Percentiles rank a stretch among this genome's conserved stretches.
phyloP scores from a whole-genome alignment of 2,888 invertebrate genomes.

The Agonopterix heracliana region DNA sequence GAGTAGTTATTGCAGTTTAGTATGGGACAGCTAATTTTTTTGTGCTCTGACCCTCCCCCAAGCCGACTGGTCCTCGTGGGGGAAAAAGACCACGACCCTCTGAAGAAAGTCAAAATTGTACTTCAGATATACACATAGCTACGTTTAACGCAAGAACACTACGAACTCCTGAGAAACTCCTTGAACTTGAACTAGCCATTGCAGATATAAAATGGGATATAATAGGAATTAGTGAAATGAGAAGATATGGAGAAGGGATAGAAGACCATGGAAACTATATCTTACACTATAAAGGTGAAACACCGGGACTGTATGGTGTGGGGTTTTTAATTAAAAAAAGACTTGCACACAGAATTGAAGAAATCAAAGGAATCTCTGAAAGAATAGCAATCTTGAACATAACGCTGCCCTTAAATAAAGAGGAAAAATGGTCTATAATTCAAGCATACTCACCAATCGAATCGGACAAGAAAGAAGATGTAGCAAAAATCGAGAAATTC shows the following conservation, averaged over 20 bases:
- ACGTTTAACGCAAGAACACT: conserved; percentile 16
- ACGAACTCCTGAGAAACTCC: conserved; percentile 12
- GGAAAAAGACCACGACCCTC: conserved; percentile 18
- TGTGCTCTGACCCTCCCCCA: too few species aligned
- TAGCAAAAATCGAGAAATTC: conserved; percentile 16
- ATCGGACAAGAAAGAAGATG: conserved; percentile 13
- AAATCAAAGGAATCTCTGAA: conserved; percentile 18
- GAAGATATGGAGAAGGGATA: conserved; percentile 19
- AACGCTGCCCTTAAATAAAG: conserved; percentile 6
- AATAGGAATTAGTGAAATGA: conserved; percentile 18
- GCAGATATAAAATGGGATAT: conserved; percentile 17
- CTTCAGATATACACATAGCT: conserved; percentile 11
- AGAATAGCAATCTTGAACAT: conserved; percentile 17
- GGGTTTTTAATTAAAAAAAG: conserved; percentile 19
- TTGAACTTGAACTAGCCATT: conserved; percentile 13
- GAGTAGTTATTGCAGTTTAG: too few species aligned
- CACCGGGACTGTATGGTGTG: conserved; percentile 17
- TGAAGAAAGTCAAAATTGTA: conserved; percentile 11
- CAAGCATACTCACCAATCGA: conserved; percentile 21
- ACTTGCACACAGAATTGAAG: conserved; percentile 11
- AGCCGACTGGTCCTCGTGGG: conserved; percentile 22
- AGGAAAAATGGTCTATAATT: conserved; percentile 16
- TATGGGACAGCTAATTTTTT: too few species aligned
- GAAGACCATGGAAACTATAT: conserved; percentile 17
- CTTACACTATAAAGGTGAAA: conserved; percentile 17